A percentile compares a stretch with the other conserved stretches of the same genome.
Conservation (phyloP, 2,797 vertebrate genomes). For the Phrynocephalus guinanensis region DNA sequence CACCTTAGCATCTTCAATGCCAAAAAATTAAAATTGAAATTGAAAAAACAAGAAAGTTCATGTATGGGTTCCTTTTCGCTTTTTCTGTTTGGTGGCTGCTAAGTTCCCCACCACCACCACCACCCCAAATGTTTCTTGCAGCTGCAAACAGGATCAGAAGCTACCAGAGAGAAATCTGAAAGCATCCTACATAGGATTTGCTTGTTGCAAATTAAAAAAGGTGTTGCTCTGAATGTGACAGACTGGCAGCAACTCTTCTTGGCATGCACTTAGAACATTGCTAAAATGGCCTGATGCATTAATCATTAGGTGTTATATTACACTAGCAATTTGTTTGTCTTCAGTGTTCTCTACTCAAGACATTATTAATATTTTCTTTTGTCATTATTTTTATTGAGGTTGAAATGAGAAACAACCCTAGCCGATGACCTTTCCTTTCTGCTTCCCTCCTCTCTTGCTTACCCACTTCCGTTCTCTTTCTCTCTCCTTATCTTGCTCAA, state of each 20-base stretch:
- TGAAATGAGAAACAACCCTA: too few relatives aligned
- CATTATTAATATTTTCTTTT: too few relatives aligned
- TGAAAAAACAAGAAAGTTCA: not conserved
- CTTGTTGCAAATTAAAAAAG: not conserved
- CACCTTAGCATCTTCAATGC: not conserved
- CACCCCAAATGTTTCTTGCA: not conserved
- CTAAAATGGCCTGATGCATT: too few relatives aligned
- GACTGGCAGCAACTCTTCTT: not conserved
- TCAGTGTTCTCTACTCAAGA: too few relatives aligned
- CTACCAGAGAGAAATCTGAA: not conserved
- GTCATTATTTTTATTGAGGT: too few relatives aligned
- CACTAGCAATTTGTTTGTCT: too few relatives aligned
- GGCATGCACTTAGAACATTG: too few relatives aligned
- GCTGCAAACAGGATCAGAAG: not conserved
- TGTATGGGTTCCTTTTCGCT: not conserved
- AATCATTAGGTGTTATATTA: too few relatives aligned
- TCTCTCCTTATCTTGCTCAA: too few relatives aligned
- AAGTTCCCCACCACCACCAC: not conserved
- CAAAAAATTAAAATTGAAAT: not conserved
- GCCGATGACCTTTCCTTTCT: not conserved
- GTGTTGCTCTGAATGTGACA: not conserved
- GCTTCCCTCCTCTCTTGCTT: not conserved
- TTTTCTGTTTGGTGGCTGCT: not conserved
- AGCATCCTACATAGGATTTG: not conserved
- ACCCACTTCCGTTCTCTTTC: not conserved